Evolutionary conservation across 2,113 vertebrate species (phyloP).

Genomic region (Oncorhynchus keta): DNA sequence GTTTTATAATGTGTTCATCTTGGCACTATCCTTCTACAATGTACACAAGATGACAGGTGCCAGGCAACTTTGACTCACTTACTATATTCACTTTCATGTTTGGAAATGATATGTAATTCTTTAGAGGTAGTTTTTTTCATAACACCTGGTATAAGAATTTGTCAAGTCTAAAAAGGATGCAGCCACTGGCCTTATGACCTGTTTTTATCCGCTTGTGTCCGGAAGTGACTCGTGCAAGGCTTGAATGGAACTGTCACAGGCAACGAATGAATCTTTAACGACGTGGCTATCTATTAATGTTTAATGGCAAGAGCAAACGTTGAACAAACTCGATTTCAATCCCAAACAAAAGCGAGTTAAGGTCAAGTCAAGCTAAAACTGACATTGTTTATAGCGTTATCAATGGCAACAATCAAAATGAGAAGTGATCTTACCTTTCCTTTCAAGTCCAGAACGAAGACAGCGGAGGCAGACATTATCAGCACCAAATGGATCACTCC

Average conservation of each 20-base stretch:
- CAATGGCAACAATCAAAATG: conserved; percentile 6
- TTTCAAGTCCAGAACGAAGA: conserved; percentile 90
- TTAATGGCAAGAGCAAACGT: conserved; percentile 30
- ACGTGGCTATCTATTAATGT: conserved; percentile 34
- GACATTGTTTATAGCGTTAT: neutral
- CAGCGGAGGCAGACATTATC: conserved; percentile 86
- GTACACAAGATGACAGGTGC: neutral
- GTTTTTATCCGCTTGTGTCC: neutral
- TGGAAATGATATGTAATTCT: too few species aligned
- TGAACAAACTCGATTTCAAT: neutral
- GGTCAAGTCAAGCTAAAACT: too few species aligned
- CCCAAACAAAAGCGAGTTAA: neutral
- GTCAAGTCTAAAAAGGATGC: neutral
- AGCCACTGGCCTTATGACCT: neutral
- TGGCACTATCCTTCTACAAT: too few species aligned
- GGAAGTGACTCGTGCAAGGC: neutral
- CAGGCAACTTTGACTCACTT: neutral
- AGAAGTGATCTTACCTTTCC: conserved; percentile 82
- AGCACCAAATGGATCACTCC: neutral
- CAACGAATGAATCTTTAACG: conserved; percentile 55
- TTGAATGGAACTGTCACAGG: neutral
- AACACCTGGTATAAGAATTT: neutral
- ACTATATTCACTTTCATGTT: neutral
- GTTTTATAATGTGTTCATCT: too few species aligned
- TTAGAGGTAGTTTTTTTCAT: neutral